phyloP scores from a whole-genome alignment of 2,113 vertebrate species.

The Plotosus lineatus region DNA sequence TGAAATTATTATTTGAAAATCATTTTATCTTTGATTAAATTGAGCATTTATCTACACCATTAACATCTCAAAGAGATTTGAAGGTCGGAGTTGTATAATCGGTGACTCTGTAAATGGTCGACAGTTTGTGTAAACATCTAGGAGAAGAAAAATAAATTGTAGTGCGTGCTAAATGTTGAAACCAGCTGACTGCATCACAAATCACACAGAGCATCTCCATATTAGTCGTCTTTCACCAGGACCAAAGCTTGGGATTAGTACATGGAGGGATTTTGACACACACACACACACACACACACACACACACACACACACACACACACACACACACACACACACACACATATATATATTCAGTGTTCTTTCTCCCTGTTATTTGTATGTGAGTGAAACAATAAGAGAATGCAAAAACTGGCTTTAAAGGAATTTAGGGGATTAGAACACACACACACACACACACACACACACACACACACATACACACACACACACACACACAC shows the following conservation, averaged over 20 bases:
- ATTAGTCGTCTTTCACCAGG: not conserved
- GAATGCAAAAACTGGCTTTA: not conserved
- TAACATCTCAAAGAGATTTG: not conserved
- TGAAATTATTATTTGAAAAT: not conserved
- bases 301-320: constrained; percentile 2
- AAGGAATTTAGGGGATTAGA: not conserved
- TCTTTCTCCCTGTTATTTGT: not conserved
- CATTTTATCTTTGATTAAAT: not conserved
- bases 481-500: not conserved
- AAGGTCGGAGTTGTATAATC: not conserved
- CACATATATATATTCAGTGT: not conserved
- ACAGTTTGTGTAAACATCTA: not conserved
- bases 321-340: not conserved
- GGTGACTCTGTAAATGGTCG: not conserved
- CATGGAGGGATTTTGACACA: not conserved
- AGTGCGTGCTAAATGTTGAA: not conserved
- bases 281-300: not conserved
- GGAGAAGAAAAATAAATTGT: not conserved
- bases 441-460: not conserved
- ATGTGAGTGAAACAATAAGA: not conserved
- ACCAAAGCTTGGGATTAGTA: constrained; percentile 3
- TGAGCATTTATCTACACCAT: not conserved
- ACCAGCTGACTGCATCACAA: not conserved
- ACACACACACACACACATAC: not conserved
- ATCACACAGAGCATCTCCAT: not conserved